phyloP scores from a whole-genome alignment of 1,140 invertebrate species.

The Pteromalus puparum region DNA sequence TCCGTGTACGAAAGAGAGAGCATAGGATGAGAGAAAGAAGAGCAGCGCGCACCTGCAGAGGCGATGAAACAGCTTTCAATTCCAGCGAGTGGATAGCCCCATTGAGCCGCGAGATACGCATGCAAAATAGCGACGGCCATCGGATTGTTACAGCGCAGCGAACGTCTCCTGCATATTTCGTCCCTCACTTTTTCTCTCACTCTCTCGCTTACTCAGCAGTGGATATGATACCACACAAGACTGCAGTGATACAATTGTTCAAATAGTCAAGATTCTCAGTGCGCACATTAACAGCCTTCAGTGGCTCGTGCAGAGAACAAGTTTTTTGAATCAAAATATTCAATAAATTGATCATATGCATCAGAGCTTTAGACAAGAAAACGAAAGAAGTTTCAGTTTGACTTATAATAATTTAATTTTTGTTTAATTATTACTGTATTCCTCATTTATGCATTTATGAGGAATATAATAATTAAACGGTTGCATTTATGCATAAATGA shows the following conservation, averaged over 20 bases:
- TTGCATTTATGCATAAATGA: too few relatives aligned
- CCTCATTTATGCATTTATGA: background rate
- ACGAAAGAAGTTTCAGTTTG: slow-evolving; percentile 81
- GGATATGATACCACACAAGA: slow-evolving; percentile 76
- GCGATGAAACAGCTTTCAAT: slow-evolving; percentile 66
- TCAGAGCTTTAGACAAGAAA: slow-evolving; percentile 85
- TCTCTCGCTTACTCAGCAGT: background rate
- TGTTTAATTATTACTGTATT: background rate
- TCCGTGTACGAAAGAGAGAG: too few relatives aligned
- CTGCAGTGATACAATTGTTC: slow-evolving; percentile 90
- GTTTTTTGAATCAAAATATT: slow-evolving; percentile 84
- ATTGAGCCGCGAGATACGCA: slow-evolving; percentile 67
- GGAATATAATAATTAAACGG: too few relatives aligned
- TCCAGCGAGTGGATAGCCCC: slow-evolving; percentile 68
- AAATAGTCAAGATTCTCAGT: slow-evolving; percentile 95
- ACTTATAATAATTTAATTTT: slow-evolving; percentile 68
- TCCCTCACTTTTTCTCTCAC: background rate
- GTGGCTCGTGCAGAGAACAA: slow-evolving; percentile 90
- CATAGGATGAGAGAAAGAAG: background rate
- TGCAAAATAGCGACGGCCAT: slow-evolving; percentile 62
- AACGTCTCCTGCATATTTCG: slow-evolving; percentile 27
- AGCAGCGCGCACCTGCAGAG: slow-evolving; percentile 13
- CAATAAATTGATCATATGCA: slow-evolving; percentile 90
- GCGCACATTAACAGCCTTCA: slow-evolving; percentile 97
- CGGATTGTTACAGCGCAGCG: slow-evolving; percentile 47